Percentiles rank a stretch among this genome's conserved stretches.
These are phyloP conservation scores for Hippoglossus stenolepis DNA, from an alignment of 2,113 vertebrate genomes.

Conservation along the genomic window DNA sequence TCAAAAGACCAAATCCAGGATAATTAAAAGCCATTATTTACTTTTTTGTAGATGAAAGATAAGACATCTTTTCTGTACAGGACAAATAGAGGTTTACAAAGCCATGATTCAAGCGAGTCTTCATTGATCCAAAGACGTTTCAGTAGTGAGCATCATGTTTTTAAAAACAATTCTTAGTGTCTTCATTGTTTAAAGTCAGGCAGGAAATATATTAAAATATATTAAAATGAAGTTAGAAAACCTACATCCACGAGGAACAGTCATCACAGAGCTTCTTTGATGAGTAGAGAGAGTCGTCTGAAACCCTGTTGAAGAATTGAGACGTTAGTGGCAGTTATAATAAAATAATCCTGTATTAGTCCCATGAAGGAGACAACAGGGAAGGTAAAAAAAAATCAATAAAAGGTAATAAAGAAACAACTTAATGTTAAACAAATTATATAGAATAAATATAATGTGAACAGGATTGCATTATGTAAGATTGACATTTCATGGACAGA, in stretches of 20 bases:
- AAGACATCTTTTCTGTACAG: not conserved
- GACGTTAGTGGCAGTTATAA: constrained; percentile 1
- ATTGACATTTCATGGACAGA: not conserved
- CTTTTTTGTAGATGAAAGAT: not conserved
- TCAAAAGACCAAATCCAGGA: not conserved
- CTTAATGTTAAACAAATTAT: too few relatives aligned
- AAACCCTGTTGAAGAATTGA: constrained; percentile 84
- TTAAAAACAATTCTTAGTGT: too few relatives aligned
- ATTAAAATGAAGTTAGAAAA: not conserved
- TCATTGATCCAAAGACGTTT: not conserved
- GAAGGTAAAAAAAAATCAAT: too few relatives aligned
- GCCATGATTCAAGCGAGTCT: too few relatives aligned
- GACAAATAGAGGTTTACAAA: too few relatives aligned
- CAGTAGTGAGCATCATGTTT: not conserved
- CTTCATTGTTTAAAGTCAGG: not conserved
- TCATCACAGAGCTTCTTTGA: constrained; percentile 85
- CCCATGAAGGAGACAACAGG: too few relatives aligned
- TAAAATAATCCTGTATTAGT: not conserved
- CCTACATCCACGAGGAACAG: not conserved
- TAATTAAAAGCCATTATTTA: constrained; percentile 11
- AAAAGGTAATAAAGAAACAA: too few relatives aligned
- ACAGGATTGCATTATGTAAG: not conserved
- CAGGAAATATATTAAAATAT: constrained; percentile 10
- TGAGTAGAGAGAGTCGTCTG: constrained; percentile 87
- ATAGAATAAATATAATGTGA: not conserved